Base-by-base conservation (phyloP, 1,140 invertebrate species). In the Drosophila mayri region DNA sequence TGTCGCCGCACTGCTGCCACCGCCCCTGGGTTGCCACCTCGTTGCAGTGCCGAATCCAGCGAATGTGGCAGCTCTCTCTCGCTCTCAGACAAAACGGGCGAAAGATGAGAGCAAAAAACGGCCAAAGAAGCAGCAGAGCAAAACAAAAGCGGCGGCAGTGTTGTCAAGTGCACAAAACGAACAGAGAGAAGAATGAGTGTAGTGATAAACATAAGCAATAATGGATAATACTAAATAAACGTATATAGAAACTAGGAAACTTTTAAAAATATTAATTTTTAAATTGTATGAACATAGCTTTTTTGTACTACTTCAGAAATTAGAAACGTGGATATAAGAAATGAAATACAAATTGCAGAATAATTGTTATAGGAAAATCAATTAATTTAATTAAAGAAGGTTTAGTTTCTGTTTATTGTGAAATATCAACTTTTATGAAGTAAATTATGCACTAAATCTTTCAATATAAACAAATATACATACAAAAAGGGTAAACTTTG, bases 101-200 rank as follows among this genome's bases (percentile, higher is more conserved):
- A 66, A 46, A 46, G 41, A 63, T 18, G 32, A 46, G n/a, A 32
- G 30, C 10, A n/a, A 43, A 65, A 63, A 66, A 63, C 22, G 28
- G 64, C 20, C 32, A 55, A 71, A 81, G 84, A 88, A 88, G 47
- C 67, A 77, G 54, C 80, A 59, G 75, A 88, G 72, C 84, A 88
- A 88, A 88, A 88, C 84, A 88, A 88, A 88, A 88, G 74, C 54
- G 63, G 38, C 52, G n/a, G 30, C 65, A 72, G 66, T 72, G 52
- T 73, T 73, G 70, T 54, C 58, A 73, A 73, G 70, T 49, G 67
- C 43, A 71, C 14, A 68, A 46, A 71, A 35, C 38, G 18, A 44
- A 12, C 4, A 32, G 20, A 10, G 30, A 37, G 25, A 38, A n/a
- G 22, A 18, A 12, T 30, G 32, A 35, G 9, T n/a, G 28, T 44